Conservation (phyloP, 2,113 vertebrate genomes). For the Ascaphus truei region DNA sequence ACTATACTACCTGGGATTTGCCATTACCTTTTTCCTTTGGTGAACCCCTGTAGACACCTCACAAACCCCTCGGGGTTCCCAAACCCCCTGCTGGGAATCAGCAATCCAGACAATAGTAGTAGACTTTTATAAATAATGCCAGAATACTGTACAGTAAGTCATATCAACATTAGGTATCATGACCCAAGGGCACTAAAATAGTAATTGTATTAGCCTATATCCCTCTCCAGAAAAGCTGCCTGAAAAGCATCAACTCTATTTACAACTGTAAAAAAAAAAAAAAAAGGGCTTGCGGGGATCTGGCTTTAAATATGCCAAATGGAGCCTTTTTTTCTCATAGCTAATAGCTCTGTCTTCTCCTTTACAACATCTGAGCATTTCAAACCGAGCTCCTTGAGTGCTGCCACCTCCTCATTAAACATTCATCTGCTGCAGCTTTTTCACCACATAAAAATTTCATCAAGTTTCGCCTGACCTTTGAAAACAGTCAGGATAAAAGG, state of each 20-base stretch:
- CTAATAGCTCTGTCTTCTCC: slow-evolving; percentile 42
- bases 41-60: no score
- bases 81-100: no score
- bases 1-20: no score
- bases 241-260: neutral
- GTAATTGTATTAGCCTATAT: neutral
- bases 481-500: slow-evolving; percentile 60
- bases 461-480: slow-evolving; percentile 61
- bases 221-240: neutral
- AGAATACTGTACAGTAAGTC: neutral
- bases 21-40: no score
- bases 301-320: neutral
- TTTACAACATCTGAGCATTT: slow-evolving; percentile 51
- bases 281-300: neutral
- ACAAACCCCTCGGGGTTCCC: no score
- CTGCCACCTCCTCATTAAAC: slow-evolving; percentile 63
- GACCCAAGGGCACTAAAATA: neutral
- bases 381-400: slow-evolving; percentile 46
- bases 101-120: no score
- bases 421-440: slow-evolving; percentile 73
- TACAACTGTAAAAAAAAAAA: neutral
- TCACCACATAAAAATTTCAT: slow-evolving; percentile 74
- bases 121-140: no score
- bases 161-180: neutral
- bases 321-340: slow-evolving; percentile 32